phyloP scores from a whole-genome alignment of 64 coral and sea anemone genomes.

The Montipora efflorescens region DNA sequence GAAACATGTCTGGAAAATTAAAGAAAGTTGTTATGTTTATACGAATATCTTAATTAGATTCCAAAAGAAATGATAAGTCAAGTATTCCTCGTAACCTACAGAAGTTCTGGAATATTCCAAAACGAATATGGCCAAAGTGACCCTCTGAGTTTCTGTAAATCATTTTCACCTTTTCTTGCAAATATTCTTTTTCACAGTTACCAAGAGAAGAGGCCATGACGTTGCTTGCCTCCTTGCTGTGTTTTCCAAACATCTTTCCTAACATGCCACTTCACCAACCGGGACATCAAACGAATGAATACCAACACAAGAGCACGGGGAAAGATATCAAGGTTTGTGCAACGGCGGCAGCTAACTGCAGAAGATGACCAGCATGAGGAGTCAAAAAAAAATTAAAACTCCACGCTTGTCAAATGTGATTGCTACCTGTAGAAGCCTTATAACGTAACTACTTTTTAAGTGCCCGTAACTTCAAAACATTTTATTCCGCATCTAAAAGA shows the following conservation, averaged over 20 bases:
- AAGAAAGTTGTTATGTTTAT: too few relatives aligned
- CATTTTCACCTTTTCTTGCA: background rate
- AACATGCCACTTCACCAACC: conserved; percentile 95
- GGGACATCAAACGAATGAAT: conserved; percentile 74
- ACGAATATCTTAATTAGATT: too few relatives aligned
- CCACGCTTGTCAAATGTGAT: too few relatives aligned
- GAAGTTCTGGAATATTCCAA: background rate
- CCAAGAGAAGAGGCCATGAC: conserved; percentile 93
- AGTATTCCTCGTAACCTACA: too few relatives aligned
- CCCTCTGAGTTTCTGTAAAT: background rate
- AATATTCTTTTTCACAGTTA: conserved; percentile 33
- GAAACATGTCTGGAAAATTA: too few relatives aligned
- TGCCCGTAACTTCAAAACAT: too few relatives aligned
- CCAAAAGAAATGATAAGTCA: too few relatives aligned
- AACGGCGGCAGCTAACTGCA: too few relatives aligned
- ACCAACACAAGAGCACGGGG: conserved; percentile 84
- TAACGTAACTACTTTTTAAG: too few relatives aligned
- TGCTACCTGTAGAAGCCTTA: too few relatives aligned
- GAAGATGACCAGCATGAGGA: background rate
- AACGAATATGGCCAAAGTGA: background rate
- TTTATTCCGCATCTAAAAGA: too few relatives aligned
- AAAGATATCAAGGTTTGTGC: conserved; percentile 94
- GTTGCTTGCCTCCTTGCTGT: conserved; percentile 87
- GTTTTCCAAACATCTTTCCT: conserved; percentile 85
- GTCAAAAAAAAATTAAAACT: background rate